Evolutionary conservation across 2,888 invertebrate species (phyloP).

Genomic region (Hoplodrina ambigua): DNA sequence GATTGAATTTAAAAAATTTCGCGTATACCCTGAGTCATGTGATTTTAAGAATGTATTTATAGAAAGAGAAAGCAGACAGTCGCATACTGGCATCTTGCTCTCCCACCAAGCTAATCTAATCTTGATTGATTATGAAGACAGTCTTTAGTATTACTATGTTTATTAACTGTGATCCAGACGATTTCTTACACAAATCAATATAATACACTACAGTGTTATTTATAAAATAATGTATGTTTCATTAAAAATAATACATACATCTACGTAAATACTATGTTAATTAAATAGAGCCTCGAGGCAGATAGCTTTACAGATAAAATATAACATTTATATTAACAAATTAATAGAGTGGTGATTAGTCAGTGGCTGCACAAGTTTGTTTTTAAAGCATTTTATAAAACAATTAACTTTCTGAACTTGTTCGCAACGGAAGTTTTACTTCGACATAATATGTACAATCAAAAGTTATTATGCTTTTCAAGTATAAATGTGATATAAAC

Average conservation of each 20-base stretch:
- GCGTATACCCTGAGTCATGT: constrained; percentile 10
- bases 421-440: constrained; percentile 42
- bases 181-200: constrained; percentile 46
- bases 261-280: constrained; percentile 47
- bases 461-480: constrained; percentile 5
- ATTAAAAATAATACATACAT: constrained; percentile 41
- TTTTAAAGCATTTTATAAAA: not conserved
- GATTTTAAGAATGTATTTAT: not conserved
- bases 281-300: constrained; percentile 54
- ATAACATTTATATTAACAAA: constrained; percentile 61
- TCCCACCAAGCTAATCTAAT: not conserved
- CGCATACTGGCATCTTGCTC: not conserved
- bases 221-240: constrained; percentile 20
- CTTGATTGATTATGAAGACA: not conserved
- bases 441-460: constrained; percentile 18
- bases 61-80: not conserved
- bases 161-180: constrained; percentile 38
- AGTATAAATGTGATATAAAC: constrained; percentile 6
- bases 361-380: constrained; percentile 40
- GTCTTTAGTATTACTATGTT: not conserved
- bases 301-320: constrained; percentile 59
- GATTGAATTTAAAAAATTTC: constrained; percentile 17
- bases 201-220: constrained; percentile 6
- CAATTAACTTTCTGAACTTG: not conserved
- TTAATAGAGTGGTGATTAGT: constrained; percentile 44